Evolutionary conservation across 2,888 invertebrate species (phyloP), one percentile per base, ranked within the genome.

Genomic region (Philereme vetulata): DNA sequence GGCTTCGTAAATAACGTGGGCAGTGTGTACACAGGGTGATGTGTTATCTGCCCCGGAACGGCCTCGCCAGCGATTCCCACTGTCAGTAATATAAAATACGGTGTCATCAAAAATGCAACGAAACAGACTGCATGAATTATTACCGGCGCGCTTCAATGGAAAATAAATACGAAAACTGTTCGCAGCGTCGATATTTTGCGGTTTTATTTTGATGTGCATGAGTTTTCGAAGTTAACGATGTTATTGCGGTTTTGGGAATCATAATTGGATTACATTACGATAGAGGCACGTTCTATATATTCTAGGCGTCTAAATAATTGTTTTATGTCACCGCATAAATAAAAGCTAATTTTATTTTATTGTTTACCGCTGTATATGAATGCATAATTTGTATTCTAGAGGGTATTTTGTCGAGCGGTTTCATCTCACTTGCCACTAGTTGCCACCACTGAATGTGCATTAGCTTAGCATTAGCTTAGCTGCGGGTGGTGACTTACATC

Each of bases 101-200:
- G 67, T 70, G 72, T 78, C 80, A 82, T 82, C 81, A 82, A 81
- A 82, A 78, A 81, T 80, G 77, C 79, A 81, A 72, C 76, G 75
- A 75, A 76, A 76, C 76, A 71, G 70, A 72, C 67, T 75, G 78
- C 77, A 81, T 79, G 77, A 80, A 77, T 79, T 77, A 78, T 74
- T 60, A 62, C 67, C 64, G 67, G 65, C 68, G 62, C 63, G 65
- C 64, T 71, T 69, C 71, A 71, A 72, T 75, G 74, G 65, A 76
- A 76, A 74, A 78, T 78, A 78, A 77, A 78, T 78, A 75, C 67
- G 56, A 53, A 62, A 58, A 58, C 47, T 67, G 64, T 66, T 64
- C 59, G 65, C 54, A 45, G 55, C 55, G 60, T 57, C 62, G 67
- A 54, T 60, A 65, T 70, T 72, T 64, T 43, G 45, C 49, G 51